Evolutionary conservation across 2,113 vertebrate species (phyloP).

Genomic region (Hippocampus guttulatus): DNA sequence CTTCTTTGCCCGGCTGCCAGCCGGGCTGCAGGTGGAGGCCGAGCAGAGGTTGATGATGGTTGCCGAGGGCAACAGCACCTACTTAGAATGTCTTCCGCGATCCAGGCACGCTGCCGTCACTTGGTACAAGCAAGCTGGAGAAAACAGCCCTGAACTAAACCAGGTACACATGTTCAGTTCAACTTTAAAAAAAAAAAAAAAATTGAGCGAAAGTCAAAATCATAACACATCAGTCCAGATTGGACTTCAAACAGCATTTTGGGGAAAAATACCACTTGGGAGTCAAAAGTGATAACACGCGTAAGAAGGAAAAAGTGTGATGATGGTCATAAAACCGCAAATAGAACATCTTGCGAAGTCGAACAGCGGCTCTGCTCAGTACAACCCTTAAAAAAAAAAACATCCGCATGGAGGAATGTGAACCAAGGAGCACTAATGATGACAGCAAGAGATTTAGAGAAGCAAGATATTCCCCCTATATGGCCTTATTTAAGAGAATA

Average conservation of each 20-base stretch:
- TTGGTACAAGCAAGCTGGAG: slow-evolving; percentile 74
- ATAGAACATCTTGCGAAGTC: not conserved
- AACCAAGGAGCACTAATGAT: not conserved
- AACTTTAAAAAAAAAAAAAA: not conserved
- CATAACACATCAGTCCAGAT: not conserved
- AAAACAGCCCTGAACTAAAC: slow-evolving; percentile 72
- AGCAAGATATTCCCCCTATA: too few relatives aligned
- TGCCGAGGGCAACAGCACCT: slow-evolving; percentile 78
- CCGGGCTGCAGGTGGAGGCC: slow-evolving; percentile 73
- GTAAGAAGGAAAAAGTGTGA: not conserved
- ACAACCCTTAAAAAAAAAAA: too few relatives aligned
- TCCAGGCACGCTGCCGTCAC: slow-evolving; percentile 74
- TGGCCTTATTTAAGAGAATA: too few relatives aligned
- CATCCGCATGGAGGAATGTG: not conserved
- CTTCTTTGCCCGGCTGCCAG: slow-evolving; percentile 42
- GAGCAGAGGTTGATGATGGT: slow-evolving; percentile 76
- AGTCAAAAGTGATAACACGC: not conserved
- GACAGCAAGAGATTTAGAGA: too few relatives aligned
- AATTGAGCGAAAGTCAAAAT: not conserved
- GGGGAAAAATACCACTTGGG: not conserved
- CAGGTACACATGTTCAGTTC: slow-evolving; percentile 55
- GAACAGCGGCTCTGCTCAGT: too few relatives aligned
- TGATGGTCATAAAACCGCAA: not conserved
- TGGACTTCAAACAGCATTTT: not conserved
- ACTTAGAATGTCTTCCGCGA: slow-evolving; percentile 77